Base-by-base conservation (phyloP, 1,140 invertebrate genomes). In the Caerostris darwini region DNA sequence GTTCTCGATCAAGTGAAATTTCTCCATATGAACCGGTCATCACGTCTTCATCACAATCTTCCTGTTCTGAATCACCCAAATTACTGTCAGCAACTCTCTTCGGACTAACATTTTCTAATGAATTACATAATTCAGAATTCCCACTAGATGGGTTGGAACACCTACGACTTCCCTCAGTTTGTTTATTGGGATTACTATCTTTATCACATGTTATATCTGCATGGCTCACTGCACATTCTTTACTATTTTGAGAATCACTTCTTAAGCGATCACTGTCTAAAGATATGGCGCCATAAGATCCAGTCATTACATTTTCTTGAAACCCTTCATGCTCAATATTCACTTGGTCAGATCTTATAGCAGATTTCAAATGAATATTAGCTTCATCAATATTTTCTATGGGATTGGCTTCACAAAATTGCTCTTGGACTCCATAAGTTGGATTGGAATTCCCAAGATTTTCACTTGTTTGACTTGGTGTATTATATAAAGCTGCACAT, bases 1-100 rank as follows among this genome's bases (percentile, higher is more conserved):
- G 34, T 12, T 94, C 94, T n/a, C 67, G 61, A 91, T 94, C 94
- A 12, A 94, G 19, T 2, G 94, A 94, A 77, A 94, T 94, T 81
- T 94, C 94, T 50, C 87, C 92, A 56, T 94, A 94, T 7, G 94
- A 94, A 7, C 94, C 92, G 12, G 94, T 90, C 94, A 94, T 94
- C 7, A 93, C 88, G 87, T 94, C 94, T 53, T 88, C 88, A 8
- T 89, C 86, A 87, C 53, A 90, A 54, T 93, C 94, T 14, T 93
- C 92, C 19, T 81, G 59, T 54, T 89, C 92, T 8, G 83, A 81
- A 61, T 88, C 67, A 14, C 77, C 92, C 54, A 54, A 14, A 61
- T 61, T 50, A 34, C 7, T 19, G 1, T 54, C 64, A 14, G 85
- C 8, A 57, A 56, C 53, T 8, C 6, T 69, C 50, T 69, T 14